A percentile compares a stretch with the other conserved stretches of the same genome.
Conservation (phyloP, 1,140 invertebrate genomes). For the Himalopsyche phryganea region DNA sequence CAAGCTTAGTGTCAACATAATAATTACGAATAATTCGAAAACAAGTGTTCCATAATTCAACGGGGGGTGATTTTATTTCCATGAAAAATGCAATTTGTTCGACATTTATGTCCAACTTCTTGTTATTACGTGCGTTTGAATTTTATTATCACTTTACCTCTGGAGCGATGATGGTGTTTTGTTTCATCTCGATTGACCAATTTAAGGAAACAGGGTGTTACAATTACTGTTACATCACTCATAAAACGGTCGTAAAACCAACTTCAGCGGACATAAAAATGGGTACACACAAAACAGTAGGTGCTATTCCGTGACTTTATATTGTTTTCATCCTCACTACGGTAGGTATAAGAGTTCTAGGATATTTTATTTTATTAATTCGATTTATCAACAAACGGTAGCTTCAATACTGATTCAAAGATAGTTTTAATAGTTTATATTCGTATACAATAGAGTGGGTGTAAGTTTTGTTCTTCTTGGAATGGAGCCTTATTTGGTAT, state of each 20-base stretch:
- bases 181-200: conserved; percentile 36
- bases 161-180: conserved; percentile 28
- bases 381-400: too few species aligned
- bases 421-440: too few species aligned
- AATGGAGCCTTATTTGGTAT: too few species aligned
- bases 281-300: conserved; percentile 24
- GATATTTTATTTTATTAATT: too few species aligned
- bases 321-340: not conserved
- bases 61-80: not conserved
- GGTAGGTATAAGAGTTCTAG: too few species aligned
- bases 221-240: conserved; percentile 35
- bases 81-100: conserved; percentile 16
- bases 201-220: conserved; percentile 35
- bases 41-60: not conserved
- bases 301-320: conserved; percentile 21
- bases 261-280: conserved; percentile 34
- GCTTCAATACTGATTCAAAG: too few species aligned
- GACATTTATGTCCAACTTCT: conserved; percentile 14
- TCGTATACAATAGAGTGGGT: too few species aligned
- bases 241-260: conserved; percentile 34
- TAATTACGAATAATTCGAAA: too few species aligned
- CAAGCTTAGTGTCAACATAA: too few species aligned
- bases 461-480: too few species aligned
- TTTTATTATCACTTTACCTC: conserved; percentile 33
- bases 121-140: conserved; percentile 16